Evolutionary conservation across 1,140 invertebrate species (phyloP).

Genomic region (Ceratosolen fusciceps): DNA sequence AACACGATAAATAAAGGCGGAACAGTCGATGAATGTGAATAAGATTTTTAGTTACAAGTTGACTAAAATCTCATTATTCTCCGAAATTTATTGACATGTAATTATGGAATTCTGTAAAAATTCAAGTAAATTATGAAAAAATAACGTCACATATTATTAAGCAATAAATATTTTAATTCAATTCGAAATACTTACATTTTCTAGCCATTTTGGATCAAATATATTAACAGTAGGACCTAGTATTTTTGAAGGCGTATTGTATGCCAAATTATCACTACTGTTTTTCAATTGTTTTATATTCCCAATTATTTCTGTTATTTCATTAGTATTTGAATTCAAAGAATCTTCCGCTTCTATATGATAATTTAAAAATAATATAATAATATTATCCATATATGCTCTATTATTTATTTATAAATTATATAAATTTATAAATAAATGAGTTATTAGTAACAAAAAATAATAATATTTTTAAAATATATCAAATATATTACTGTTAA

Average conservation of each 20-base stretch:
- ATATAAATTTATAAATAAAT: neutral
- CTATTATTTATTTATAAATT: neutral
- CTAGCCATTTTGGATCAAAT: constrained; percentile 39
- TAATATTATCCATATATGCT: too few species aligned
- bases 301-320: neutral
- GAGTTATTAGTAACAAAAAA: neutral
- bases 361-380: neutral
- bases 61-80: too few species aligned
- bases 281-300: neutral
- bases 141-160: too few species aligned
- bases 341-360: neutral
- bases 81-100: too few species aligned
- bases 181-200: constrained; percentile 12
- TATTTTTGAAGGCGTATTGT: neutral
- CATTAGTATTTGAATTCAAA: neutral
- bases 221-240: constrained; percentile 18
- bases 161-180: too few species aligned
- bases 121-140: too few species aligned
- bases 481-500: too few species aligned
- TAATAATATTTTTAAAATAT: neutral
- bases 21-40: too few species aligned
- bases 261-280: neutral
- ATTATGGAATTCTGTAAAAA: too few species aligned
- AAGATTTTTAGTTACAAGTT: too few species aligned
- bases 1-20: too few species aligned